Evolutionary conservation across 2,113 vertebrate species (phyloP).

Genomic region (Xiphias gladius): DNA sequence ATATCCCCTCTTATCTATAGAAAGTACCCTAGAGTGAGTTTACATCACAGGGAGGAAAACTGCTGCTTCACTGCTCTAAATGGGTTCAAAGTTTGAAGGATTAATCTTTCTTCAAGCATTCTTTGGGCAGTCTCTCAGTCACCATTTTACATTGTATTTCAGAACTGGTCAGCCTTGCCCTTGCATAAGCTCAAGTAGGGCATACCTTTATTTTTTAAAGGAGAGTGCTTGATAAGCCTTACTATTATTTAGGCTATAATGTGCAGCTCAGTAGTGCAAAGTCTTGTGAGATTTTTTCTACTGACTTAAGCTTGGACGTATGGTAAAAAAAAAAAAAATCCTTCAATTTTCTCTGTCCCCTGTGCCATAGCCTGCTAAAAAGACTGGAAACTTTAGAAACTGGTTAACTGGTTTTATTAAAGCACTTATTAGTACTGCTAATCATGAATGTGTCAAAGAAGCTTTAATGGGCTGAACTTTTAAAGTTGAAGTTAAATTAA

Average conservation of each 20-base stretch:
- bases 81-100: constrained; percentile 50
- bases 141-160: constrained; percentile 51
- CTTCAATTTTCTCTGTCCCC: constrained; percentile 18
- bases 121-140: constrained; percentile 44
- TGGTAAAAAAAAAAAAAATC: constrained; percentile 16
- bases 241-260: constrained; percentile 29
- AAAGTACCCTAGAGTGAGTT: constrained; percentile 50
- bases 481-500: not conserved
- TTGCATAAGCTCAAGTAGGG: constrained; percentile 42
- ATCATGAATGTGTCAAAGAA: constrained; percentile 5
- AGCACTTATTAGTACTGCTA: not conserved
- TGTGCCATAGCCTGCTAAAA: constrained; percentile 11
- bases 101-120: constrained; percentile 52
- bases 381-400: constrained; percentile 2
- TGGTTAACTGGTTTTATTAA: not conserved
- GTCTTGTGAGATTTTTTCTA: constrained; percentile 26
- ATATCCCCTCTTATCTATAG: constrained; percentile 52
- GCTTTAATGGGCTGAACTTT: constrained; percentile 20
- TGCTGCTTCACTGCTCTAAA: constrained; percentile 57
- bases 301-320: constrained; percentile 45
- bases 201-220: constrained; percentile 42
- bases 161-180: constrained; percentile 18
- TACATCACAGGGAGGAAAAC: constrained; percentile 40
- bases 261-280: constrained; percentile 26
- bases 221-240: constrained; percentile 3